Base-by-base conservation (phyloP, 2,113 vertebrate genomes). In the Mirounga angustirostris region DNA sequence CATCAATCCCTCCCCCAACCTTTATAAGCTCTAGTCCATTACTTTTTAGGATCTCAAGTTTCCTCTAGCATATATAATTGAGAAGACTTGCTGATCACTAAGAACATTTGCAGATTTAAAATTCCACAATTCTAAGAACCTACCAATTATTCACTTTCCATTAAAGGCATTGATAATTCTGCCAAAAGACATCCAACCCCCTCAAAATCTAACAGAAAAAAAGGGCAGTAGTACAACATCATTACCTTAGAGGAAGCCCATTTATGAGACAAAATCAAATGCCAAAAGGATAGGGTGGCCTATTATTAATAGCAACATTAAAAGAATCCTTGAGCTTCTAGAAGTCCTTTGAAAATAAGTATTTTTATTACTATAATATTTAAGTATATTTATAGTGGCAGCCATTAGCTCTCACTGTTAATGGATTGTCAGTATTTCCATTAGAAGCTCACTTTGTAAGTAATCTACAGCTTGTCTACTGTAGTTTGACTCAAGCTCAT, bases 181-280 rank as follows among this genome's bases (percentile, higher is more conserved):
- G 73, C 83, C 93, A 50, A 97, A 96, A 95, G 87, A 92, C 52
- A 93, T 79, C 90, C 58, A 94, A 92, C 19, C 63, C 71, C 50
- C 59, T 46, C 81, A 86, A 91, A 97, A 96, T 97, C 78, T 94
- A 94, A 95, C 19, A 84, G 65, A 2, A 71, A 80, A 87, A 92
- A 97, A 91, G 84, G 26, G 36, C 63, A 61, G 9, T 74, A 50
- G 81, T 82, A 86, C 95, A 98, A 94, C 78, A 86, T 80, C 81
- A 96, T 97, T 97, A 92, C 81, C 91, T 95, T 89, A 91, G 56
- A 95, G 96, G 94, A 92, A 95, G 83, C 90, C 95, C 95, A 98
- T 98, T 97, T 98, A 81, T 90, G 94, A 98, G 96, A 97, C 97
- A 98, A 98, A 98, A 93, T 97, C 97, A 98, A 97, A 97, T 95